phyloP scores from a whole-genome alignment of 2,113 vertebrate species.

The Xenopus tropicalis region DNA sequence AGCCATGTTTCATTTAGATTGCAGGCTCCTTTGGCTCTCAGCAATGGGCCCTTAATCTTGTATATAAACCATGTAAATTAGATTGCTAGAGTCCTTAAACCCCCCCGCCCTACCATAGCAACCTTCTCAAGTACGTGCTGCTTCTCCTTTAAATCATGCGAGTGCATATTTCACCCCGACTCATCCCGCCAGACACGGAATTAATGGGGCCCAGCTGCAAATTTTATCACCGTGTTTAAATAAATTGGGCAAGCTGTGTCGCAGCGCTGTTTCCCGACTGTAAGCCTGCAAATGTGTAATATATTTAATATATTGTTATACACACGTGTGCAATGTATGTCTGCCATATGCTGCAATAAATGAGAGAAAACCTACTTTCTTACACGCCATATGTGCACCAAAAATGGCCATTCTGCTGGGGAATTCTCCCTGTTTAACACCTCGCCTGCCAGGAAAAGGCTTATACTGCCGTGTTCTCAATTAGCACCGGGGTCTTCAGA shows the following conservation, averaged over 20 bases:
- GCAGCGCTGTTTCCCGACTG: background rate
- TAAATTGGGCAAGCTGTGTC: background rate
- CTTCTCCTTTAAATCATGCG: background rate
- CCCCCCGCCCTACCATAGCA: too few relatives aligned
- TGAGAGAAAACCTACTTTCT: background rate
- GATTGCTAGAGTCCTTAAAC: too few relatives aligned
- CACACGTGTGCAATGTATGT: slow-evolving; percentile 18
- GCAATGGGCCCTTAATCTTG: too few relatives aligned
- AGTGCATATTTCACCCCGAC: background rate
- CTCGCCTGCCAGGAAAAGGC: background rate
- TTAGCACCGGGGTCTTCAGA: background rate
- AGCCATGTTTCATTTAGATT: too few relatives aligned
- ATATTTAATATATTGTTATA: slow-evolving; percentile 14
- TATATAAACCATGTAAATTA: too few relatives aligned
- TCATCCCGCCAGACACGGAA: background rate
- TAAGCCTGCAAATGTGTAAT: slow-evolving; percentile 8
- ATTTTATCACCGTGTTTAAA: slow-evolving; percentile 25
- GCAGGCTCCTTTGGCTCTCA: too few relatives aligned
- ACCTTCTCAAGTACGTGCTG: background rate
- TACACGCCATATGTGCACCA: slow-evolving; percentile 16
- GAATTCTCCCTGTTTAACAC: slow-evolving; percentile 12
- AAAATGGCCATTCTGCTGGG: background rate
- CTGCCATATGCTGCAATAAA: slow-evolving; percentile 30
- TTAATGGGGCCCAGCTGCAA: slow-evolving; percentile 18
- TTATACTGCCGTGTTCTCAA: background rate